phyloP scores from a whole-genome alignment of 2,888 invertebrate genomes.

The Ametastegia equiseti region DNA sequence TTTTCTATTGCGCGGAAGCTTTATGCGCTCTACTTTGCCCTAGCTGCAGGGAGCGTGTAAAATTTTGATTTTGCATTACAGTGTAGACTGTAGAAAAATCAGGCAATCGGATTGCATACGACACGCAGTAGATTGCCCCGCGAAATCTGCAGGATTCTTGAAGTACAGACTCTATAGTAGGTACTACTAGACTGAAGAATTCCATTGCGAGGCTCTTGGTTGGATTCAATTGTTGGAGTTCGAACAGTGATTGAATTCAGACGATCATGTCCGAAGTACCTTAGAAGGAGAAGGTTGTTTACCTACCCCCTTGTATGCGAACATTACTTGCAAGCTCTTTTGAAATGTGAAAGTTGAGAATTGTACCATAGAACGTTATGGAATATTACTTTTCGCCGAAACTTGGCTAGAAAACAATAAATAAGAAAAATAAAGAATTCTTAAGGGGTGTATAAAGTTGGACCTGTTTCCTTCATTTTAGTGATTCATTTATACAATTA shows the following conservation, averaged over 20 bases:
- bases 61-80: background rate
- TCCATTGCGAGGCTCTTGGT: background rate
- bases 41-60: background rate
- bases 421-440: background rate
- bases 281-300: background rate
- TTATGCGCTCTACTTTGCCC: background rate
- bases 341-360: background rate
- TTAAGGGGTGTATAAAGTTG: background rate
- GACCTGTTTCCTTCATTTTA: background rate
- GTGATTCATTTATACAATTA: conserved; percentile 20
- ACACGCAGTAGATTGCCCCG: background rate
- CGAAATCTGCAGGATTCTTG: background rate
- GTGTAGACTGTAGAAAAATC: background rate
- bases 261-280: background rate
- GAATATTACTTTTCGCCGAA: background rate
- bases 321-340: background rate
- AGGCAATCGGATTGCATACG: background rate
- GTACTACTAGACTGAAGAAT: background rate
- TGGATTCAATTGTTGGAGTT: background rate
- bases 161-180: background rate
- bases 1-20: background rate
- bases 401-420: background rate
- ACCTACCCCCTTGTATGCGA: background rate
- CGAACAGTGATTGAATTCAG: background rate
- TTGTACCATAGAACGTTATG: background rate